phyloP scores from a whole-genome alignment of 1,140 invertebrate genomes.

The Drosophila suzukii region DNA sequence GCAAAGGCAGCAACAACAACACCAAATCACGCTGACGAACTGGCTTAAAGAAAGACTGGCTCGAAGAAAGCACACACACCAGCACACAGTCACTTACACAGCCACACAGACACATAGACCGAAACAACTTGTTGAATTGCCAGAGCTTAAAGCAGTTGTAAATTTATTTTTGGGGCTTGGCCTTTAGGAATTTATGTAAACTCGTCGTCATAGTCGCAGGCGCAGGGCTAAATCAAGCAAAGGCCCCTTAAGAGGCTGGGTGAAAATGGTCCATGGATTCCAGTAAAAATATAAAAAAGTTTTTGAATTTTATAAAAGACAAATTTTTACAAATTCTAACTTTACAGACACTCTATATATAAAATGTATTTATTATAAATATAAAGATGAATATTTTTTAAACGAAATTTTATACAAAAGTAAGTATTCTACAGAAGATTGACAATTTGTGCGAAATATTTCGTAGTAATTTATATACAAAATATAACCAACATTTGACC shows the following conservation, averaged over 20 bases:
- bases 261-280: conserved; percentile 1
- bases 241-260: conserved; percentile 15
- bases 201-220: conserved; percentile 22
- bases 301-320: not conserved
- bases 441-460: too few relatives aligned
- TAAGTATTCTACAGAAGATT: too few relatives aligned
- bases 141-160: conserved; percentile 35
- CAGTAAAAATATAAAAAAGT: not conserved
- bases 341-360: too few relatives aligned
- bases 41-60: conserved; percentile 47
- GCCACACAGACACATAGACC: not conserved
- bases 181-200: conserved; percentile 59
- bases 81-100: not conserved
- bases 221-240: conserved; percentile 10
- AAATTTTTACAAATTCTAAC: too few relatives aligned
- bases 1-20: conserved; percentile 41
- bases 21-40: conserved; percentile 71
- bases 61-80: conserved; percentile 31
- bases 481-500: too few relatives aligned
- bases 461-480: too few relatives aligned
- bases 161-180: conserved; percentile 54
- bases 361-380: too few relatives aligned
- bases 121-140: conserved; percentile 47
- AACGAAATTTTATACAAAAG: too few relatives aligned
- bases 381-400: too few relatives aligned